These are phyloP conservation scores for Epistrophe grossulariae DNA, from an alignment of 2,888 invertebrate genomes.

Conservation along the genomic window DNA sequence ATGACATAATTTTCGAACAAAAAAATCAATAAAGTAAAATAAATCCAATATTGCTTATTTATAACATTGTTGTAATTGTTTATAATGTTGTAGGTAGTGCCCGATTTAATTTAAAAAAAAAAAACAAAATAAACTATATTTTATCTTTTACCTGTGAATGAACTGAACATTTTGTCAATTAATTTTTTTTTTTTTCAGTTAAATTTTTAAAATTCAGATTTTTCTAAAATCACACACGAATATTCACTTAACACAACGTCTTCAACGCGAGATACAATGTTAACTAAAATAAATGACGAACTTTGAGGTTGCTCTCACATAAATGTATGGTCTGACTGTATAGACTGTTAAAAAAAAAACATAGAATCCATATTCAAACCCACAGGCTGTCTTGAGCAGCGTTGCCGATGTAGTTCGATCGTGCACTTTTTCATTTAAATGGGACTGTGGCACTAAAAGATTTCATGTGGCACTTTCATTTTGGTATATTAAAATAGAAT, in stretches of 20 bases:
- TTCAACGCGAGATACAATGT: conserved; percentile 73
- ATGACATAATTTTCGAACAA: conserved; percentile 65
- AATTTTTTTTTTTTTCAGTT: conserved; percentile 40
- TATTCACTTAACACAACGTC: conserved; percentile 45
- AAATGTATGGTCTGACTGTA: conserved; percentile 28
- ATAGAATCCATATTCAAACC: conserved; percentile 52
- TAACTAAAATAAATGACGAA: conserved; percentile 64
- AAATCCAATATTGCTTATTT: conserved; percentile 24
- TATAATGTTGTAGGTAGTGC: background rate
- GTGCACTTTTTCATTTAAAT: too few relatives aligned
- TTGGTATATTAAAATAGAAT: too few relatives aligned
- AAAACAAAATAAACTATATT: conserved; percentile 23
- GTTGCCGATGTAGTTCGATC: too few relatives aligned
- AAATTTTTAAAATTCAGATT: conserved; percentile 1
- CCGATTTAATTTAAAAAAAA: conserved; percentile 1
- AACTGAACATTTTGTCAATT: conserved; percentile 82
- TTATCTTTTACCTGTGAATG: conserved; percentile 82
- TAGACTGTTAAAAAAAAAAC: conserved; percentile 52
- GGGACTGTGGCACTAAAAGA: too few relatives aligned
- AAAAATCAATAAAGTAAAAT: conserved; percentile 38
- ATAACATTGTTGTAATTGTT: background rate
- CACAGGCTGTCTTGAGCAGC: conserved; percentile 40
- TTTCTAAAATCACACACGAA: conserved; percentile 40
- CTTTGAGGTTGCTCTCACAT: conserved; percentile 60
- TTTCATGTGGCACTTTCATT: too few relatives aligned